Conservation (phyloP, 2,888 invertebrate species). For the Heliconius aoede region DNA sequence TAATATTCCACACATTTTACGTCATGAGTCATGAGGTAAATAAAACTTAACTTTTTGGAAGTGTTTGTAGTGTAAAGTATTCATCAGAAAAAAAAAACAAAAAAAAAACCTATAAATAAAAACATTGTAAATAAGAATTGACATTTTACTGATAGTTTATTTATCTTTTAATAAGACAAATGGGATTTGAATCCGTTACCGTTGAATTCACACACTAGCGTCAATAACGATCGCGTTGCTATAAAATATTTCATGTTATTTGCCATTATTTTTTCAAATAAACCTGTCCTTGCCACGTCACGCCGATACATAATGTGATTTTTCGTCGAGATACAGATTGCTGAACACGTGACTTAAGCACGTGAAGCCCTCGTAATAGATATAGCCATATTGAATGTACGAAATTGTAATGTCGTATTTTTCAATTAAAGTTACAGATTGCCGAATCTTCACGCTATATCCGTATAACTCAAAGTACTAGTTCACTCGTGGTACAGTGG, state of each 20-base stretch:
- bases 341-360: slow-evolving; percentile 34
- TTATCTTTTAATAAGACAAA: too few species aligned
- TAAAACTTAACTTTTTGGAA: too few species aligned
- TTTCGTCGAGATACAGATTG: slow-evolving; percentile 28
- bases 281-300: slow-evolving; percentile 13
- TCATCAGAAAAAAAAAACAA: neutral
- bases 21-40: too few species aligned
- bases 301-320: slow-evolving; percentile 1
- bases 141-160: too few species aligned
- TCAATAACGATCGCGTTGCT: neutral
- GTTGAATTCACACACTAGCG: neutral
- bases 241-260: neutral
- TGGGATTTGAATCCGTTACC: neutral
- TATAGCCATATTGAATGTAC: slow-evolving; percentile 2
- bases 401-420: too few species aligned
- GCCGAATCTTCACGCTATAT: too few species aligned
- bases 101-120: too few species aligned
- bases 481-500: too few species aligned
- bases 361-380: slow-evolving; percentile 22
- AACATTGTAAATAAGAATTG: too few species aligned
- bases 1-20: too few species aligned
- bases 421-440: neutral
- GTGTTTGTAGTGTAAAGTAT: too few species aligned
- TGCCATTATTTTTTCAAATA: neutral
- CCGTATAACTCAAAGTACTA: too few species aligned